Conservation (phyloP, 2,797 vertebrate genomes). For the Microctenopoma lineatum region DNA sequence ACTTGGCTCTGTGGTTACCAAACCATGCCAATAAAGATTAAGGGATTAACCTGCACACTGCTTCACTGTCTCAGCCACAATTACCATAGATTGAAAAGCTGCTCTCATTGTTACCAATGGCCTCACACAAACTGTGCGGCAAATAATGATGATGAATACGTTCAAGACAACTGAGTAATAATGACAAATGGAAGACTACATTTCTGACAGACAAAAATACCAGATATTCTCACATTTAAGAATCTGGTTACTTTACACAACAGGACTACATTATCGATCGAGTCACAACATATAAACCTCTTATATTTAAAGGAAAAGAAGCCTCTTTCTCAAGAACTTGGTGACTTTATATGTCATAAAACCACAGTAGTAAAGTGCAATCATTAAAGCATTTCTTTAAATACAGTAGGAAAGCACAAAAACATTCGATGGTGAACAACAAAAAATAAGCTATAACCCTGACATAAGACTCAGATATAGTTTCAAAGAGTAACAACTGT, state of each 20-base stretch:
- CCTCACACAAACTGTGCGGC: constrained; percentile 30
- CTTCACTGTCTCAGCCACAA: constrained; percentile 52
- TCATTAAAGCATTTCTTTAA: neutral
- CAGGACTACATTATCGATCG: too few species aligned
- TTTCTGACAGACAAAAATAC: neutral
- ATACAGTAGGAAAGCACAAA: neutral
- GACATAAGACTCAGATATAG: too few species aligned
- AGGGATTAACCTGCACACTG: constrained; percentile 57
- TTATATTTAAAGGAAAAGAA: neutral
- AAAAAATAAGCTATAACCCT: neutral
- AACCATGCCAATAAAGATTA: constrained; percentile 67
- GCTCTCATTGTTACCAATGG: constrained; percentile 58
- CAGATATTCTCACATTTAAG: neutral
- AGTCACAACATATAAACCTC: too few species aligned
- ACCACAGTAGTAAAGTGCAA: neutral
- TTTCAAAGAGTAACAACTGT: neutral
- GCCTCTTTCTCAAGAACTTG: neutral
- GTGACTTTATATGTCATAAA: neutral
- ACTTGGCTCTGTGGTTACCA: constrained; percentile 43
- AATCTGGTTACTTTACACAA: too few species aligned
- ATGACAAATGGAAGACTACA: neutral
- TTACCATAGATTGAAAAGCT: constrained; percentile 45
- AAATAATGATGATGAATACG: constrained; percentile 10
- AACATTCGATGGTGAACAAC: neutral
- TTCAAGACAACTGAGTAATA: constrained; percentile 15